A percentile compares a stretch with the other conserved stretches of the same genome.
phyloP scores from a whole-genome alignment of 2,888 invertebrate species.

The Cyaniris semiargus region DNA sequence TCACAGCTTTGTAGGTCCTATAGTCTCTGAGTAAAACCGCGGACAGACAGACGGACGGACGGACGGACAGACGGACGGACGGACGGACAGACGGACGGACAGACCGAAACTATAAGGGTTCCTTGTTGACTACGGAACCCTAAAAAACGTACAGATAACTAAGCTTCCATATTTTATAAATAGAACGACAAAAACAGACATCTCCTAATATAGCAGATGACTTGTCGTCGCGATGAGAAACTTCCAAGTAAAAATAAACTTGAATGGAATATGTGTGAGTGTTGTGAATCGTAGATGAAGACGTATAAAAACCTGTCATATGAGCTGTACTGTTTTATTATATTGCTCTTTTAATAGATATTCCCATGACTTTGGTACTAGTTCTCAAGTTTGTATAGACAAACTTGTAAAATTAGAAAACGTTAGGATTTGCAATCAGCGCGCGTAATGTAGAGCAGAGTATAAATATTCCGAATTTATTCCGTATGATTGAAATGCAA shows the following conservation, averaged over 20 bases:
- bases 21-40: too few relatives aligned
- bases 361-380: not conserved
- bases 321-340: not conserved
- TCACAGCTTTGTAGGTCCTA: too few relatives aligned
- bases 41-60: too few relatives aligned
- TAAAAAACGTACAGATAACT: not conserved
- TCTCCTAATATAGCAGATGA: slow-evolving; percentile 4
- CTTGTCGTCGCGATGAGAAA: not conserved
- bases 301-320: not conserved
- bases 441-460: not conserved
- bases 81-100: too few relatives aligned
- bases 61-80: too few relatives aligned
- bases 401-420: not conserved
- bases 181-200: not conserved
- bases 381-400: not conserved
- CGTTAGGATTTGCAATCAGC: not conserved
- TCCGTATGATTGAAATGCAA: not conserved
- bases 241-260: slow-evolving; percentile 9
- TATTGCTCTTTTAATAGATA: not conserved
- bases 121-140: too few relatives aligned
- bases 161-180: not conserved
- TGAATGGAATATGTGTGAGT: not conserved
- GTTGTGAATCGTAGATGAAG: slow-evolving; percentile 19
- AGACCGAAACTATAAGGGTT: too few relatives aligned
- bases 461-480: not conserved